These are phyloP conservation scores for Cheirogaleus major DNA, from an alignment of 2,797 vertebrate species.

Conservation along the genomic window DNA sequence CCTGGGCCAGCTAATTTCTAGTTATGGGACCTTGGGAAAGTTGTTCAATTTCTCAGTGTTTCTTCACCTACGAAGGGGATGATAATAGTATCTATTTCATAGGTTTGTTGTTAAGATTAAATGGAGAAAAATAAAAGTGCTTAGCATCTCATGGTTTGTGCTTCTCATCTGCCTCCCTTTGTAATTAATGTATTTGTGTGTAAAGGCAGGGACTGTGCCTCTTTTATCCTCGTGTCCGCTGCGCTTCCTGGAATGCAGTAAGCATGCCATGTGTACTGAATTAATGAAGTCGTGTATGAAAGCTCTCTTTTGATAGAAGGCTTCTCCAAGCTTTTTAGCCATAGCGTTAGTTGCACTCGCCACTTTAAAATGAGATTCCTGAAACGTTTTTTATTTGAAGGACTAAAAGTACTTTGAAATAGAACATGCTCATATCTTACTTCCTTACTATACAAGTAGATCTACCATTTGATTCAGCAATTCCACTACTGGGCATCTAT, in stretches of 20 bases:
- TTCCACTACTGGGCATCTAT: too few relatives aligned
- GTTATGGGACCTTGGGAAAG: background rate
- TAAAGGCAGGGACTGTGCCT: background rate
- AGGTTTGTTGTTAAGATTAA: background rate
- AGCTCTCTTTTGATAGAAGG: background rate
- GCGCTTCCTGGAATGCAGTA: background rate
- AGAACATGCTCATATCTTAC: background rate
- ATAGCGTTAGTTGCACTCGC: background rate
- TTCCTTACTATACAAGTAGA: background rate
- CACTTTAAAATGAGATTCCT: background rate
- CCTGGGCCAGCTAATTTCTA: background rate
- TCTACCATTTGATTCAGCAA: too few relatives aligned
- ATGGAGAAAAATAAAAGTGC: background rate
- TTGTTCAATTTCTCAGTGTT: background rate
- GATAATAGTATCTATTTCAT: background rate
- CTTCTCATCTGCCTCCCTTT: background rate
- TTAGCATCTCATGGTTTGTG: background rate
- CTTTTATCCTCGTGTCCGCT: background rate
- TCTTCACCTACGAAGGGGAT: background rate
- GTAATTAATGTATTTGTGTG: background rate
- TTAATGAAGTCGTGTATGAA: background rate
- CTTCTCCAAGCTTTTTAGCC: background rate
- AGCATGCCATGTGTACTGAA: background rate
- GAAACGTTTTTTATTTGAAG: slow-evolving; percentile 23
- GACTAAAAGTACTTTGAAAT: background rate